Conservation (phyloP, 2,113 vertebrate species). For the Larimichthys crocea region DNA sequence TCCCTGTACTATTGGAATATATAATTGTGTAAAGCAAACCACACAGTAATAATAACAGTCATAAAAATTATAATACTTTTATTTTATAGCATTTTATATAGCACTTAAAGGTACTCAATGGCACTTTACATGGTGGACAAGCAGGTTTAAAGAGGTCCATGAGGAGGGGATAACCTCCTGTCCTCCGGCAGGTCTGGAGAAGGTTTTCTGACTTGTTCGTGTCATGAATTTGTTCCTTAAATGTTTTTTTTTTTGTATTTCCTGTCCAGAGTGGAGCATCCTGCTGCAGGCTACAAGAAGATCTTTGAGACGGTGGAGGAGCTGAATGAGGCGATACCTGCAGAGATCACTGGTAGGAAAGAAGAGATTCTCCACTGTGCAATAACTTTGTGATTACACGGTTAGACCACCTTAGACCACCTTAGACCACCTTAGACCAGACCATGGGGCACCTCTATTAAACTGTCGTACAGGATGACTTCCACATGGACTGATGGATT, state of each 20-base stretch:
- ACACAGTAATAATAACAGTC: too few species aligned
- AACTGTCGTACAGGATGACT: not conserved
- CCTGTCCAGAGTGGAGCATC: slow-evolving; percentile 91
- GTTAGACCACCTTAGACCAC: not conserved
- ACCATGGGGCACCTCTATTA: not conserved
- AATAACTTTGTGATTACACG: not conserved
- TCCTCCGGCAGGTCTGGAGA: too few species aligned
- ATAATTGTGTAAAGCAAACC: not conserved
- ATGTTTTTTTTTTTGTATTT: not conserved
- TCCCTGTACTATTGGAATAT: not conserved
- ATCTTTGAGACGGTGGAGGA: slow-evolving; percentile 97
- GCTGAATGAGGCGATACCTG: slow-evolving; percentile 88
- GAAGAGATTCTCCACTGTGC: not conserved
- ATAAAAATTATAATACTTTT: too few species aligned
- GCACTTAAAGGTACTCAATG: too few species aligned
- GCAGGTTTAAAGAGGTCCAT: too few species aligned
- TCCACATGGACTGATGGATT: not conserved
- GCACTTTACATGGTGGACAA: too few species aligned
- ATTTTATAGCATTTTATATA: too few species aligned
- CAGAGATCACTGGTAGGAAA: slow-evolving; percentile 85
- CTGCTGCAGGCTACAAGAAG: slow-evolving; percentile 94
- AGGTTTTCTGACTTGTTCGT: not conserved
- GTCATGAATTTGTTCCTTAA: not conserved
- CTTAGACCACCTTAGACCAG: not conserved
- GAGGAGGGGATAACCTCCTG: too few species aligned